phyloP scores from a whole-genome alignment of 2,888 invertebrate genomes.

The Drosophila pegasa region DNA sequence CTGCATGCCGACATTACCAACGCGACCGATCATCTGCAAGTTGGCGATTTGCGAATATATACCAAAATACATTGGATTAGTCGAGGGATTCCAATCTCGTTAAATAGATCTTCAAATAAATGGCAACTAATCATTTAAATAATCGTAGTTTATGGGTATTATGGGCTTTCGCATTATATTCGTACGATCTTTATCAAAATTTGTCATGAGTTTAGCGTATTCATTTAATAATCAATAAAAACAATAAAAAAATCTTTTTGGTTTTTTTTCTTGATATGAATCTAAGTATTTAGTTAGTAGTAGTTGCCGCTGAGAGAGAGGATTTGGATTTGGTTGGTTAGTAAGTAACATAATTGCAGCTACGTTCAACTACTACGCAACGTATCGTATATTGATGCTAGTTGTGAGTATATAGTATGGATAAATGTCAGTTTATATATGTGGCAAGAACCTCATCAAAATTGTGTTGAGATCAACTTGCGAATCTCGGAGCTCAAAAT shows the following conservation, averaged over 20 bases:
- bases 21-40: slow-evolving; percentile 85
- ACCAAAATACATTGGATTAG: slow-evolving; percentile 63
- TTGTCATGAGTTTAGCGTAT: slow-evolving; percentile 51
- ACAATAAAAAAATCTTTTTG: background rate
- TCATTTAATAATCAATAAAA: slow-evolving; percentile 10
- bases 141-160: slow-evolving; percentile 55
- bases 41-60: slow-evolving; percentile 59
- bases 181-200: slow-evolving; percentile 34
- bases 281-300: slow-evolving; percentile 34
- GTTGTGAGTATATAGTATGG: slow-evolving; percentile 23
- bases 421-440: slow-evolving; percentile 17
- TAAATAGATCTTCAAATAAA: slow-evolving; percentile 47
- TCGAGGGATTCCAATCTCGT: slow-evolving; percentile 39
- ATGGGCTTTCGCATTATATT: slow-evolving; percentile 19
- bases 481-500: slow-evolving; percentile 18
- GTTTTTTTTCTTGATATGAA: slow-evolving; percentile 16
- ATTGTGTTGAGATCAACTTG: slow-evolving; percentile 10
- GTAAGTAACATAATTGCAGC: slow-evolving; percentile 55
- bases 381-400: slow-evolving; percentile 29
- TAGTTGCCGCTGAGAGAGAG: slow-evolving; percentile 22
- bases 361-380: slow-evolving; percentile 48
- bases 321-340: slow-evolving; percentile 49
- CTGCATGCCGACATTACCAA: slow-evolving; percentile 85
- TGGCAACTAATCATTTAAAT: slow-evolving; percentile 70
- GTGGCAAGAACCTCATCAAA: slow-evolving; percentile 1